phyloP scores from a whole-genome alignment of 2,113 vertebrate species.

The Seriola quinqueradiata region DNA sequence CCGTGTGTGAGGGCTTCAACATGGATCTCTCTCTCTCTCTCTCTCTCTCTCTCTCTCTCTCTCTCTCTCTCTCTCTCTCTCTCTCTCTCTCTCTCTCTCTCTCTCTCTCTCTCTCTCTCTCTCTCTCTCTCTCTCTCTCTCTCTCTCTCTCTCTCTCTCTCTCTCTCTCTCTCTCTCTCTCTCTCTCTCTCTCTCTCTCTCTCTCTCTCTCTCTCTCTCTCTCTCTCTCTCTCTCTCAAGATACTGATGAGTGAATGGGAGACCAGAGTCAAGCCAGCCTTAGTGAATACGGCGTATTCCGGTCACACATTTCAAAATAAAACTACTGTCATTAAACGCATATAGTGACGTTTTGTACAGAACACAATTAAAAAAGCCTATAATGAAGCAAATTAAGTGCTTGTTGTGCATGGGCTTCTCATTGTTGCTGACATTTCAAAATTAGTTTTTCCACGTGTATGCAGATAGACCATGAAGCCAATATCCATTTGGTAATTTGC shows the following conservation, averaged over 20 bases:
- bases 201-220: constrained; percentile 2
- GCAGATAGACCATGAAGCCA: not conserved
- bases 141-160: not conserved
- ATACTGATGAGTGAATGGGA: constrained; percentile 44
- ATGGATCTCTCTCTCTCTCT: not conserved
- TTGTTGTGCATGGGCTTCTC: not conserved
- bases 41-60: constrained; percentile 12
- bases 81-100: constrained; percentile 9
- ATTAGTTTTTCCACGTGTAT: not conserved
- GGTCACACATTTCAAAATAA: constrained; percentile 54
- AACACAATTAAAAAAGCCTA: not conserved
- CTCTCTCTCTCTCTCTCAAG: constrained; percentile 18
- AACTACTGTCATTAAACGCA: not conserved
- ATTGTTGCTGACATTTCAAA: not conserved
- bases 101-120: not conserved
- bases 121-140: constrained; percentile 9
- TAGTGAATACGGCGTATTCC: constrained; percentile 25
- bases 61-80: not conserved
- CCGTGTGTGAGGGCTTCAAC: constrained; percentile 7
- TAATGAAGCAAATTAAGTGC: not conserved
- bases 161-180: constrained; percentile 2
- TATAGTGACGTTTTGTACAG: not conserved
- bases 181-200: not conserved
- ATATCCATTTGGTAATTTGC: not conserved
- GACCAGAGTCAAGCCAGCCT: constrained; percentile 9